phyloP scores from a whole-genome alignment of 2,797 vertebrate species.

The Choloepus didactylus region DNA sequence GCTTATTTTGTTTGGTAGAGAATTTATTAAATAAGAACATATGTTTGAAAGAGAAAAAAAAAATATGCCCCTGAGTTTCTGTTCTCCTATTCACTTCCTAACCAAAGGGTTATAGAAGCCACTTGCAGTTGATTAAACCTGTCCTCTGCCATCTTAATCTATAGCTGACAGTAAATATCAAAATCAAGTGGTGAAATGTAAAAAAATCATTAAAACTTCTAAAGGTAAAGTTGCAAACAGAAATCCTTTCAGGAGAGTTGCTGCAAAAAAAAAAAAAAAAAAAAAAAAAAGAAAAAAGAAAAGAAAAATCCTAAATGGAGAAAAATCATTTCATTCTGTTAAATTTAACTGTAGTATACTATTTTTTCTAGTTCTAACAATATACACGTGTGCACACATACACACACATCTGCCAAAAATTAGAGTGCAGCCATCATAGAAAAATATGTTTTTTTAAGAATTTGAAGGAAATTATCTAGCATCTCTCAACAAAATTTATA shows the following conservation, averaged over 20 bases:
- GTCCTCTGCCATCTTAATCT: not conserved
- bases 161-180: constrained; percentile 54
- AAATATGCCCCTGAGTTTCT: constrained; percentile 64
- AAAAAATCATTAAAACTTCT: constrained; percentile 76
- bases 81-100: constrained; percentile 46
- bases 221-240: constrained; percentile 52
- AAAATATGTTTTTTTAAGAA: not conserved
- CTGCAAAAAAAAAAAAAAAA: not conserved
- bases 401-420: accelerated
- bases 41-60: constrained; percentile 75
- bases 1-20: constrained; percentile 73
- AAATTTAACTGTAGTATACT: not conserved
- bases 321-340: constrained; percentile 64
- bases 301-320: not conserved
- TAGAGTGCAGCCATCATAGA: not conserved
- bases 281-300: not conserved
- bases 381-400: too few relatives aligned
- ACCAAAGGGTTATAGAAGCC: constrained; percentile 54
- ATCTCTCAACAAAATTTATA: not conserved
- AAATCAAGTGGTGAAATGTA: constrained; percentile 76
- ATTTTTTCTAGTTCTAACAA: constrained; percentile 39
- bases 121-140: constrained; percentile 71
- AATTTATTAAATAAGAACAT: constrained; percentile 82
- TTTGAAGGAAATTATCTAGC: not conserved
- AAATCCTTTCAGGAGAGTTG: not conserved